A percentile compares a stretch with the other conserved stretches of the same genome.
Conservation (phyloP, 30 jellyfish, hydroid and myxozoan genomes). For the Hydractinia symbiolongicarpus region DNA sequence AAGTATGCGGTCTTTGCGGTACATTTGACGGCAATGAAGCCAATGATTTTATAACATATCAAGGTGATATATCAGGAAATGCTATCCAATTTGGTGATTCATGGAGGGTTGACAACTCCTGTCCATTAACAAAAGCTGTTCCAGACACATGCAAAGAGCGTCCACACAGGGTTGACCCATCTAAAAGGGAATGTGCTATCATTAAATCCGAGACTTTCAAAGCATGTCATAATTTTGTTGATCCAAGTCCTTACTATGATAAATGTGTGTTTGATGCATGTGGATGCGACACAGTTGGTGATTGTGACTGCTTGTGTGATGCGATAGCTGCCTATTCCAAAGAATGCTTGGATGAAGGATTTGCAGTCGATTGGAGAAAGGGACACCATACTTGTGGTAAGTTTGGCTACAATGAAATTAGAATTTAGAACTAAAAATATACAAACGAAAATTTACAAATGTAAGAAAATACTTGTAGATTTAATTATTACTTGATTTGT, state of each 20-base stretch:
- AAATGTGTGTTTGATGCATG: slow-evolving; percentile 68
- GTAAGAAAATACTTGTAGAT: too few species aligned
- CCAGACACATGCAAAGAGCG: slow-evolving; percentile 50
- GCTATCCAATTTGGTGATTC: slow-evolving; percentile 62
- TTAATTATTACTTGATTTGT: too few species aligned
- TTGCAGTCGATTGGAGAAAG: slow-evolving; percentile 54
- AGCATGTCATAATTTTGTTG: slow-evolving; percentile 55
- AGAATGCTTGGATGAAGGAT: slow-evolving; percentile 50
- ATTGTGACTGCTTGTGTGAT: slow-evolving; percentile 70
- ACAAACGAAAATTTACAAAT: too few species aligned
- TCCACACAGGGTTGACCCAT: slow-evolving; percentile 30
- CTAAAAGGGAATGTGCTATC: slow-evolving; percentile 45
- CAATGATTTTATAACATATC: slow-evolving; percentile 62
- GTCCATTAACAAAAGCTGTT: slow-evolving; percentile 45
- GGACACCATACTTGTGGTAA: slow-evolving; percentile 63
- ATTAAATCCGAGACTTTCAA: slow-evolving; percentile 46
- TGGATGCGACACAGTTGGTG: slow-evolving; percentile 76
- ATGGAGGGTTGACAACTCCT: slow-evolving; percentile 44
- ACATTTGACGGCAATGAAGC: slow-evolving; percentile 55
- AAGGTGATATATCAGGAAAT: slow-evolving; percentile 46
- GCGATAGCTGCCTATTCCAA: slow-evolving; percentile 70
- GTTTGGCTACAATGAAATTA: slow-evolving; percentile 1
- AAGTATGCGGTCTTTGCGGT: slow-evolving; percentile 74
- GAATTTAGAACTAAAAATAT: too few species aligned
- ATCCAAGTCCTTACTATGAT: slow-evolving; percentile 64